Conservation (phyloP, 2,888 invertebrate species). For the Timandra comae region DNA sequence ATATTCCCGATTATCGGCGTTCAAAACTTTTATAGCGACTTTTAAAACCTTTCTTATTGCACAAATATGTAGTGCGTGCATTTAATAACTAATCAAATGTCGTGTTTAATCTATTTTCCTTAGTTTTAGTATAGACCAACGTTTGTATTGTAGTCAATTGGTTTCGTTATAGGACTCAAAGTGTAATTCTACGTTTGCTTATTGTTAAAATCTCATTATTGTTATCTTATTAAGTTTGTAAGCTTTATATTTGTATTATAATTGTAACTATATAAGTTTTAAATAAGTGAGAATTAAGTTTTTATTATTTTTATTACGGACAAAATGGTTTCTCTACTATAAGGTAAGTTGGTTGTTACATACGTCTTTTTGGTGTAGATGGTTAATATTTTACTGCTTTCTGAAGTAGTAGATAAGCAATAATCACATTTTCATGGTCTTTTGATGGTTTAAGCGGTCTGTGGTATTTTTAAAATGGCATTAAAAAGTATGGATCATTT, state of each 20-base stretch:
- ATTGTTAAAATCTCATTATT: constrained; percentile 25
- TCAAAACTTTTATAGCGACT: constrained; percentile 70
- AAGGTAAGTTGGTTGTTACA: constrained; percentile 22
- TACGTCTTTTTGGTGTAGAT: constrained; percentile 11
- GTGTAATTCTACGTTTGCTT: constrained; percentile 15
- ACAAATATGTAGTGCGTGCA: constrained; percentile 62
- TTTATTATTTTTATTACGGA: constrained; percentile 20
- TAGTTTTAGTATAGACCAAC: constrained; percentile 38
- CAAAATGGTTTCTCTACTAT: constrained; percentile 27
- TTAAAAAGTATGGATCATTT: too few species aligned
- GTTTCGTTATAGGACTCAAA: too few species aligned
- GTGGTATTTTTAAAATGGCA: constrained; percentile 5
- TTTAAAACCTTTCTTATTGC: constrained; percentile 53
- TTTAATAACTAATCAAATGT: constrained; percentile 45
- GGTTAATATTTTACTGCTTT: constrained; percentile 18
- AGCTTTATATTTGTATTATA: constrained; percentile 30
- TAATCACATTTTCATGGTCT: constrained; percentile 18
- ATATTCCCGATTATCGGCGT: constrained; percentile 69
- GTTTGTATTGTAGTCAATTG: too few species aligned
- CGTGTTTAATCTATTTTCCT: constrained; percentile 48
- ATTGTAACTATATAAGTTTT: constrained; percentile 44
- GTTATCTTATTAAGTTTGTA: constrained; percentile 32
- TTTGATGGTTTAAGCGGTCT: constrained; percentile 3
- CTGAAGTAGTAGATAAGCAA: constrained; percentile 18
- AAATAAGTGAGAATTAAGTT: constrained; percentile 17